Evolutionary conservation across 2,888 invertebrate genomes (phyloP), one percentile per base, ranked within the genome.

Genomic region (Diadromus collaris): DNA sequence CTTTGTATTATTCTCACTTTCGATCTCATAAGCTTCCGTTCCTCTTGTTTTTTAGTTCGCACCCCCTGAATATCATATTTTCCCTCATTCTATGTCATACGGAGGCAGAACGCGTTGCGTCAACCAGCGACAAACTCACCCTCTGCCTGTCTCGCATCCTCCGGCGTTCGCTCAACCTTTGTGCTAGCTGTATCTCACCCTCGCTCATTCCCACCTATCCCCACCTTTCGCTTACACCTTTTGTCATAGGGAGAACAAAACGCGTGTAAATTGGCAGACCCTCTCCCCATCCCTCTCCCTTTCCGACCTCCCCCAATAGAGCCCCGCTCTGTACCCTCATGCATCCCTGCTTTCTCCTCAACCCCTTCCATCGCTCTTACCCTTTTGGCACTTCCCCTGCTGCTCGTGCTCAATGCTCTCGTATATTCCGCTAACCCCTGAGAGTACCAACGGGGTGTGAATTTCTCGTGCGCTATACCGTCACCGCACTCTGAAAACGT

Each of bases 191-290:
- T 48, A 71, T 71, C 48, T 76, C 73, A 74, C 65, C 64, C 70
- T 70, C 73, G 80, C 76, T 74, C 79, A 60, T 76, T 74, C 80
- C 77, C 82, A 80, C 73, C 81, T 81, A 81, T 76, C 63, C 85
- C 63, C 85, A 85, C 83, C 84, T 87, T 85, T 84, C 84, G 83
- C 86, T 86, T 84, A 85, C 86, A 87, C 84, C 86, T 88, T 88
- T 89, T 88, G 88, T 89, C 85, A 81, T 77, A 82, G 83, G 81
- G 83, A 85, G 86, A 88, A 88, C 87, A 88, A 89, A 88, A 89
- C 87, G 86, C 85, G 86, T 88, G 88, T 88, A 89, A 88, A 89
- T 89, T 88, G 88, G 87, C 88, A 86, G 88, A 86, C 84, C 85
- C 85, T 61, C 71, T 54, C 73, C 78, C 77, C 67, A 76, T 75